Evolutionary conservation across 2,113 vertebrate genomes (phyloP).

Genomic region (Siniperca knerii): DNA sequence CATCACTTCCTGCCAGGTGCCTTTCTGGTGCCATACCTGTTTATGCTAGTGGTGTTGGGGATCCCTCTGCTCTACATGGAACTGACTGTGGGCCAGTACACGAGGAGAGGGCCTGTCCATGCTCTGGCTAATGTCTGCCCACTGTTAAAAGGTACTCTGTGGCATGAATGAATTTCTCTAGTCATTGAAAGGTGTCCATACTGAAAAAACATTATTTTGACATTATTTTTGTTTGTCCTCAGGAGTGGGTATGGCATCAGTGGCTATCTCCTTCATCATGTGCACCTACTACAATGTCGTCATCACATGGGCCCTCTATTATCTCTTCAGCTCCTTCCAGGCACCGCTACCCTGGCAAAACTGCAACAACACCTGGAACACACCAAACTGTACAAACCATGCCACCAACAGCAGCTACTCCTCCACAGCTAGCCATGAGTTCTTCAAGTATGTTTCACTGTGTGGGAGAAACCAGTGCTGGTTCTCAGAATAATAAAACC

Average conservation of each 20-base stretch:
- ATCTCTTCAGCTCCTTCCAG: slow-evolving; percentile 86
- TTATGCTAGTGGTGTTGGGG: slow-evolving; percentile 84
- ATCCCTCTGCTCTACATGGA: slow-evolving; percentile 86
- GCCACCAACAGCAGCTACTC: slow-evolving; percentile 75
- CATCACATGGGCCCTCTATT: slow-evolving; percentile 86
- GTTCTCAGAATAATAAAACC: neutral
- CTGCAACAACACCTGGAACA: slow-evolving; percentile 88
- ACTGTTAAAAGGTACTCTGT: slow-evolving; percentile 82
- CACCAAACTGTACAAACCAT: slow-evolving; percentile 73
- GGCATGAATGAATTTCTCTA: neutral
- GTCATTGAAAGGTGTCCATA: neutral
- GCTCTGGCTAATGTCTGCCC: slow-evolving; percentile 82
- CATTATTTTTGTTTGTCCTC: slow-evolving; percentile 20
- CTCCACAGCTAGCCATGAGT: slow-evolving; percentile 85
- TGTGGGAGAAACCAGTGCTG: neutral
- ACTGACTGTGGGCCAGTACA: slow-evolving; percentile 83
- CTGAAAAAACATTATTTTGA: neutral
- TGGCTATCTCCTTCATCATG: slow-evolving; percentile 87
- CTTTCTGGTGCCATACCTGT: slow-evolving; percentile 84
- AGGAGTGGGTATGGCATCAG: slow-evolving; percentile 85
- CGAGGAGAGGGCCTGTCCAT: slow-evolving; percentile 80
- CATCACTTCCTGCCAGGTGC: slow-evolving; percentile 72
- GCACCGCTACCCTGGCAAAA: slow-evolving; percentile 80
- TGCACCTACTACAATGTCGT: slow-evolving; percentile 85
- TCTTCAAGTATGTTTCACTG: slow-evolving; percentile 80